A percentile compares a stretch with the other conserved stretches of the same genome.
These are phyloP conservation scores for Synanceia verrucosa DNA, from an alignment of 2,797 vertebrate genomes.

Conservation along the genomic window DNA sequence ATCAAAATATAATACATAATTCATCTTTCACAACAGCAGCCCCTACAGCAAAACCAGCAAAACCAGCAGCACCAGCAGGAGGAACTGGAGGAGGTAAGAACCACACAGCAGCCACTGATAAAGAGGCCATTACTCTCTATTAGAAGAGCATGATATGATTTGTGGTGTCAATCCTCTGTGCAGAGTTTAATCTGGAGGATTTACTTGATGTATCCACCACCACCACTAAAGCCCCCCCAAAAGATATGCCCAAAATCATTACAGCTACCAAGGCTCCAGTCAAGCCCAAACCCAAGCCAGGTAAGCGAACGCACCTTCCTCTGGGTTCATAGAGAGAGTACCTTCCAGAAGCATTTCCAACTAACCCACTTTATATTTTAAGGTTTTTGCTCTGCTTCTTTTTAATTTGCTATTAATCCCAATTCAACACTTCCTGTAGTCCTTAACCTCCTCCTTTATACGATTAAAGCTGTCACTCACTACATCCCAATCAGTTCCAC, in stretches of 20 bases:
- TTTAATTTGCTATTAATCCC: not conserved
- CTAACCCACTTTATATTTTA: not conserved
- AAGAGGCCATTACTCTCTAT: no score
- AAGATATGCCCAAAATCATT: slow-evolving; percentile 66
- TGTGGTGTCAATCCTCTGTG: slow-evolving; percentile 8
- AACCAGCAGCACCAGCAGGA: slow-evolving; percentile 41
- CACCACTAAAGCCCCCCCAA: slow-evolving; percentile 73
- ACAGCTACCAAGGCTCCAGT: slow-evolving; percentile 79
- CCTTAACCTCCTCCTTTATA: not conserved
- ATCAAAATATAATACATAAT: not conserved
- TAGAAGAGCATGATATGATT: no score
- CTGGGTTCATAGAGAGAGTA: not conserved
- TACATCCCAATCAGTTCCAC: not conserved
- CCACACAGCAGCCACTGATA: not conserved
- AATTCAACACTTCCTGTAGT: not conserved
- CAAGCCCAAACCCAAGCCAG: slow-evolving; percentile 75
- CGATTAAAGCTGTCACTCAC: not conserved
- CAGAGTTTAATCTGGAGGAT: slow-evolving; percentile 57
- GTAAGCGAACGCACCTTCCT: slow-evolving; percentile 37
- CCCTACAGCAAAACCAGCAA: slow-evolving; percentile 40
- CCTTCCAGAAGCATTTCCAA: not conserved
- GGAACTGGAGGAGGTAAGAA: slow-evolving; percentile 48
- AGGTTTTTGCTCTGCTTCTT: not conserved
- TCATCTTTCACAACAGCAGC: slow-evolving; percentile 28
- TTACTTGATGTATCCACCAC: slow-evolving; percentile 20